Conservation (phyloP, 1,140 invertebrate genomes). For the Cyclargus thomasi region DNA sequence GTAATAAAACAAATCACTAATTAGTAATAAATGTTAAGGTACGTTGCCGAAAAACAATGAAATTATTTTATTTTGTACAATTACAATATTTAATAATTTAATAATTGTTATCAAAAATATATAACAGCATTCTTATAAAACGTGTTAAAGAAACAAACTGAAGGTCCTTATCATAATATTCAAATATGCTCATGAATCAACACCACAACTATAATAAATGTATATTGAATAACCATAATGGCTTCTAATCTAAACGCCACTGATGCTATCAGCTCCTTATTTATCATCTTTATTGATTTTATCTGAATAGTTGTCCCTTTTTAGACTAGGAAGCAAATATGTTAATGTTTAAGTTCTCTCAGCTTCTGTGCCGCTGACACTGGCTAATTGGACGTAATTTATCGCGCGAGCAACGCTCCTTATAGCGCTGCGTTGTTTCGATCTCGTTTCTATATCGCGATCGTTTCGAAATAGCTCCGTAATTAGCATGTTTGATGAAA, state of each 20-base stretch:
- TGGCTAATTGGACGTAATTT: slow-evolving; percentile 62
- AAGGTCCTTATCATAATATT: not conserved
- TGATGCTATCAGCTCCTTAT: slow-evolving; percentile 9
- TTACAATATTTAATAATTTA: too few species aligned
- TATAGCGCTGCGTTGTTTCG: not conserved
- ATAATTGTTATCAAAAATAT: too few species aligned
- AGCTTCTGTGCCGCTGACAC: slow-evolving; percentile 46
- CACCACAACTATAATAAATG: not conserved
- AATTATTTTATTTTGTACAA: too few species aligned
- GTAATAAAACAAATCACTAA: too few species aligned
- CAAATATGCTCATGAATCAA: not conserved
- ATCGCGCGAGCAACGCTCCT: slow-evolving; percentile 32
- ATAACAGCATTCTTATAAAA: not conserved
- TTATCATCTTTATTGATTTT: slow-evolving; percentile 11
- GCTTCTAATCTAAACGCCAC: not conserved
- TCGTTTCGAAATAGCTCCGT: not conserved
- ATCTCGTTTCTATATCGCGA: slow-evolving; percentile 4
- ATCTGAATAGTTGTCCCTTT: slow-evolving; percentile 5
- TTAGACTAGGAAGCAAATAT: slow-evolving; percentile 22
- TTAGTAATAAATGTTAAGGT: too few species aligned
- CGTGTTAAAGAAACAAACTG: not conserved
- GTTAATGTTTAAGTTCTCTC: slow-evolving; percentile 36
- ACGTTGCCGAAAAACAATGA: too few species aligned
- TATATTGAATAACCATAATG: not conserved
- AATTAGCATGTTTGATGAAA: not conserved